Percentiles rank a stretch among this genome's conserved stretches.
phyloP scores from a whole-genome alignment of 2,113 vertebrate species.

The Catharus bicknelli region DNA sequence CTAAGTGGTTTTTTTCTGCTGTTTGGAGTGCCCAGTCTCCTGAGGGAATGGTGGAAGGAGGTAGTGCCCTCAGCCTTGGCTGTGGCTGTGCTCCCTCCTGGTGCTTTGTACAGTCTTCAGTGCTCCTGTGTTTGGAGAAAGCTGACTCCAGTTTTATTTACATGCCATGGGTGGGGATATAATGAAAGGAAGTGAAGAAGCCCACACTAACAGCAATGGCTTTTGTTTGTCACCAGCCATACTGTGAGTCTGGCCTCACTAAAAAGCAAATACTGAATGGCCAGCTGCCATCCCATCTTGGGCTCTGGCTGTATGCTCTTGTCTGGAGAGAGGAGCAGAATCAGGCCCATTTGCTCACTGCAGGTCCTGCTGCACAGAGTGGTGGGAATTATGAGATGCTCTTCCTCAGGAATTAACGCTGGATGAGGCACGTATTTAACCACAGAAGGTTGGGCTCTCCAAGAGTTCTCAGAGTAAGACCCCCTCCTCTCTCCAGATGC shows the following conservation, averaged over 20 bases:
- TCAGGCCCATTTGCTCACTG: background rate
- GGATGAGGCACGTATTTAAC: background rate
- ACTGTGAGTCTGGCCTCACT: background rate
- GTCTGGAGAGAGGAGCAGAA: background rate
- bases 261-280: background rate
- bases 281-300: background rate
- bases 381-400: background rate
- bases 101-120: background rate
- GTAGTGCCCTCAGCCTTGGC: background rate
- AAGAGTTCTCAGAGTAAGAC: background rate
- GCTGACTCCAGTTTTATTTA: slow-evolving; percentile 30
- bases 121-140: background rate
- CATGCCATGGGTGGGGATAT: background rate
- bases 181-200: slow-evolving; percentile 48
- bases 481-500: slow-evolving; percentile 49
- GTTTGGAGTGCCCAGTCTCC: background rate
- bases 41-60: background rate
- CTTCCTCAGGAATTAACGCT: background rate
- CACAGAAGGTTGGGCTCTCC: background rate
- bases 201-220: background rate
- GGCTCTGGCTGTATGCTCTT: background rate
- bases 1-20: background rate
- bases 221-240: slow-evolving; percentile 33
- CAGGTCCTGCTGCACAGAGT: background rate
- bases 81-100: background rate